These are phyloP conservation scores for Paracanthobrama guichenoti DNA, from an alignment of 2,113 vertebrate genomes.

Conservation along the genomic window DNA sequence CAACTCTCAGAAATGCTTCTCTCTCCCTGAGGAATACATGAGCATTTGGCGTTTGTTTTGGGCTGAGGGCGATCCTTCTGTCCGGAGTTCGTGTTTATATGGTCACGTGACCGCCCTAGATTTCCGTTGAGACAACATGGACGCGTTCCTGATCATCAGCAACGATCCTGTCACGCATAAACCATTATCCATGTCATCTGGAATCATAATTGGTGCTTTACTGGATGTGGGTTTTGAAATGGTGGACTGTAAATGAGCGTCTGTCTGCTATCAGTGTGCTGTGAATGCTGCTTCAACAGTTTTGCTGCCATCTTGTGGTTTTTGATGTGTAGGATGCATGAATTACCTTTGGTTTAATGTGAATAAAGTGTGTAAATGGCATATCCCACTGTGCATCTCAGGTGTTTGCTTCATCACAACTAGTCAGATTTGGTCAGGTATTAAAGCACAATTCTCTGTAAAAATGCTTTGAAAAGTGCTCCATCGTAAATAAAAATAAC, in stretches of 20 bases:
- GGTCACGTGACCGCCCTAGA: conserved; percentile 49
- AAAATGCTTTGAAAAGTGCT: neutral
- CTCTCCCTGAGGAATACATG: conserved; percentile 50
- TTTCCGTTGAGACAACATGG: neutral
- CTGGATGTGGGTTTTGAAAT: neutral
- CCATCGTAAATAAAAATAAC: neutral
- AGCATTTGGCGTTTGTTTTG: conserved; percentile 60
- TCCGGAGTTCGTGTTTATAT: conserved; percentile 46
- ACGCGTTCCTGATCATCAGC: too few relatives aligned
- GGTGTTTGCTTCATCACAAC: neutral
- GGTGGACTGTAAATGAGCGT: neutral
- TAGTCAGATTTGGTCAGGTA: neutral
- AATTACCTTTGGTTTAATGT: conserved; percentile 72
- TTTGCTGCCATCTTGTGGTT: conserved; percentile 38
- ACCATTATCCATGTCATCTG: conserved; percentile 2
- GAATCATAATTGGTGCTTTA: too few relatives aligned
- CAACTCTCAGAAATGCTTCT: neutral
- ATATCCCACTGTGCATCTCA: conserved; percentile 14
- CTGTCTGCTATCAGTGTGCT: neutral
- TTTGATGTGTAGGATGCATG: conserved; percentile 60
- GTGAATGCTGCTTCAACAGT: neutral
- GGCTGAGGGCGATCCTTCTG: neutral
- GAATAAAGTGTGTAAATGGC: conserved; percentile 79
- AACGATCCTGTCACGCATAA: neutral
- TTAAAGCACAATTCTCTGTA: neutral